Evolutionary conservation across 2,113 vertebrate species (phyloP), one percentile per base, ranked within the genome.

Genomic region (Cryptomyrus ogoouensis): DNA sequence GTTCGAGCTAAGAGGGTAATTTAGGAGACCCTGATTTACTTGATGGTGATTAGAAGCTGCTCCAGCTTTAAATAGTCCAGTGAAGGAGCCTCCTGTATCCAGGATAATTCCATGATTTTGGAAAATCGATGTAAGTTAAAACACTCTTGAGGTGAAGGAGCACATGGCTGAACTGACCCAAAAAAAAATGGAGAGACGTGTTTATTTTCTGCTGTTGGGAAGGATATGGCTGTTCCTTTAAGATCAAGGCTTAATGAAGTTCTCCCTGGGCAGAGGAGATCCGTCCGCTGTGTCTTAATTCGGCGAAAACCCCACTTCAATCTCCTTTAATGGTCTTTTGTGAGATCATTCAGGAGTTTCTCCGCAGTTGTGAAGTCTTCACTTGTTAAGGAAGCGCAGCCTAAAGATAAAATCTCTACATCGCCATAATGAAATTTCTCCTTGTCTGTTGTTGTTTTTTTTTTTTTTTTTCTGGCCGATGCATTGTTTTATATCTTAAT

Each of bases 21-120:
- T 83, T 77, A 46, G 47, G 46, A 83, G 88, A 44, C 13, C 70
- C 35, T 89, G 39, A 89, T 89, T 58, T 84, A 85, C 44, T 4
- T n/a, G 83, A 89, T 21, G 39, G 52, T 89, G 77, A 84, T 89
- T 89, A 89, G 12, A 89, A 44, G 52, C 12, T 44, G 50, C 31
- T n/a, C 47, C 10, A n/a, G 8, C 31, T 89, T 52, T 83, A 89
- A 89, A 89, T 89, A 35, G 42, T 46, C 46, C 80, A 58, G 24
- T 42, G 52, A 58, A 47, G 24, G 39, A 46, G 31, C 50, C 89
- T 85, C 80, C 83, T 84, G 35, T 89, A 80, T 27, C 52, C 31
- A 46, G 31, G 3, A 56, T 17, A 27, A 44, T 66, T 88, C 50
- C n/a, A 42, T n/a, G 80, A 42, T 89, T 80, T 52, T 77, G 89